Evolutionary conservation across 2,797 vertebrate genomes (phyloP), one percentile per base, ranked within the genome.

Genomic region (Adrianichthys oophorus): DNA sequence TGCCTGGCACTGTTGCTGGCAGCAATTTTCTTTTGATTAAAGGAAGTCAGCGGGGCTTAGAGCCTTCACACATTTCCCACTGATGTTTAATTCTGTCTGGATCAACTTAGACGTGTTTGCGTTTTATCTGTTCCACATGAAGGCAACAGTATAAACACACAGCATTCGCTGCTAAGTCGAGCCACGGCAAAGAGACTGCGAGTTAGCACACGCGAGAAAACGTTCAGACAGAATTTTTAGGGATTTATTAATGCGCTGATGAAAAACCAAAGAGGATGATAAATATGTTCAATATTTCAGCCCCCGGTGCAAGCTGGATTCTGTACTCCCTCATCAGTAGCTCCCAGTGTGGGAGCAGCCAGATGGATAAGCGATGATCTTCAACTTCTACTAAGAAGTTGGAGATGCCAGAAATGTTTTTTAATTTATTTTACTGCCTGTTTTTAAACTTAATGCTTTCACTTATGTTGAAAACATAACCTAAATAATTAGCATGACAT

Each of bases 31-130:
- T 75, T 86, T 77, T 87, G 87, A 89, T 87, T 85, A 89, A 85
- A 88, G 78, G 65, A 68, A 69, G 79, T 77, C 70, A 55, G 79
- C 65, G 44, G 52, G 60, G 72, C 82, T 77, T 70, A 19, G 65
- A 80, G 79, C 67, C 79, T 79, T 68, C 65, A 46, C 72, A 73
- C 68, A 75, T 77, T 76, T 75, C 60, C 59, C 62, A 78, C 72
- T 85, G 83, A 88, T 87, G 83, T 89, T 89, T 86, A 82, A 89
- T 87, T 88, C 87, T 83, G 80, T 86, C 76, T 88, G 82, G 83
- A 85, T 72, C 76, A 57, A 59, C 71, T 56, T 57, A 57, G 78
- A 83, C 18, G 66, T 77, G 80, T 82, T 83, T 87, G 79, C 56
- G 62, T 87, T 83, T 89, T 87, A 86, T 87, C 83, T 78, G 75